Evolutionary conservation across 2,797 vertebrate species (phyloP).

Genomic region (Sebastes cheni): DNA sequence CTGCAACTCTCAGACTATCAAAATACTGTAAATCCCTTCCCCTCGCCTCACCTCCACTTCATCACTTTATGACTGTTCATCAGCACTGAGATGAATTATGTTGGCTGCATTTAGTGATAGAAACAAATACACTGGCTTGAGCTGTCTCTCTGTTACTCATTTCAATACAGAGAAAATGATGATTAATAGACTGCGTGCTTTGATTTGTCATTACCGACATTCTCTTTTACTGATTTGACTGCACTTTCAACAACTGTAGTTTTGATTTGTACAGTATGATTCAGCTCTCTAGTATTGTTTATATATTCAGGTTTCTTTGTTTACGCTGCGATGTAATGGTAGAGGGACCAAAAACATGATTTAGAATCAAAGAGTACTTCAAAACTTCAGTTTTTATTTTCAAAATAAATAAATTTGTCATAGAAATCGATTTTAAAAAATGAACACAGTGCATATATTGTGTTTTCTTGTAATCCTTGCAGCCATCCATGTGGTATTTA

Average conservation of each 20-base stretch:
- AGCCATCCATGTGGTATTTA: constrained; percentile 12
- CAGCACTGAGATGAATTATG: constrained; percentile 16
- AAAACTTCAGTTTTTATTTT: not conserved
- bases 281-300: not conserved
- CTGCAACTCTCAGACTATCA: constrained; percentile 58
- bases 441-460: not conserved
- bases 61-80: constrained; percentile 38
- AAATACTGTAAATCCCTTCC: constrained; percentile 65
- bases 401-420: not conserved
- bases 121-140: constrained; percentile 4
- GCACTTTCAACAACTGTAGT: not conserved
- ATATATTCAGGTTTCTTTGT: not conserved
- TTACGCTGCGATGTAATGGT: not conserved
- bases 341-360: not conserved
- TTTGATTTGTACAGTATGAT: not conserved
- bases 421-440: not conserved
- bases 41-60: constrained; percentile 44
- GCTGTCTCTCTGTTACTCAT: constrained; percentile 3
- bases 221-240: not conserved
- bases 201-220: not conserved
- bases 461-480: constrained; percentile 1
- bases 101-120: not conserved
- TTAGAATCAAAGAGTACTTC: not conserved
- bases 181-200: not conserved
- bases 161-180: not conserved